These are phyloP conservation scores for Cuculus canorus DNA, from an alignment of 2,797 vertebrate species.

Conservation along the genomic window DNA sequence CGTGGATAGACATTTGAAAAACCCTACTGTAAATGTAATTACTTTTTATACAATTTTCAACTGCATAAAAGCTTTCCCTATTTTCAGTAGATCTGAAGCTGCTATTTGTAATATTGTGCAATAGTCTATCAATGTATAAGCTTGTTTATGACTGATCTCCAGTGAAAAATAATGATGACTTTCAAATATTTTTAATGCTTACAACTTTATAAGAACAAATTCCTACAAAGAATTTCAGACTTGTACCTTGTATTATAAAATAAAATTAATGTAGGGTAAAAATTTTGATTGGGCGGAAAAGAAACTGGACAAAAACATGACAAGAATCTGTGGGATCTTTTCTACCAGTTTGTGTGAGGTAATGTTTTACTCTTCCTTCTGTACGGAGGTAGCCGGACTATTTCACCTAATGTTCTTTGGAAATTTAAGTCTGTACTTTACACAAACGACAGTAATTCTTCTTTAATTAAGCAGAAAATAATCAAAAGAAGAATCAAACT, in stretches of 20 bases:
- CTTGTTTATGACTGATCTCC: background rate
- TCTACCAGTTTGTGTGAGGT: background rate
- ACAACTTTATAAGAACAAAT: background rate
- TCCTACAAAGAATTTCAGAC: background rate
- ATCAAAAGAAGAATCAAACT: background rate
- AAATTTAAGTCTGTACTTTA: background rate
- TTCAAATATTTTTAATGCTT: background rate
- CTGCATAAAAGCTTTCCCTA: background rate
- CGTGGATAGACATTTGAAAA: background rate
- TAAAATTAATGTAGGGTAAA: background rate
- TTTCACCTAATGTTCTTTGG: background rate
- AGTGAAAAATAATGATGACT: background rate
- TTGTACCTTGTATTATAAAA: background rate
- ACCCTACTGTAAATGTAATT: background rate
- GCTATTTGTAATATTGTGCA: background rate
- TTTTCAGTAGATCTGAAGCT: background rate
- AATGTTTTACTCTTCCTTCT: background rate
- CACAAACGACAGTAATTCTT: background rate
- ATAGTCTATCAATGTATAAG: background rate
- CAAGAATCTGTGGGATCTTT: background rate
- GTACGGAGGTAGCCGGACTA: background rate
- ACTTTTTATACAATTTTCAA: background rate
- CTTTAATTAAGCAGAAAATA: background rate
- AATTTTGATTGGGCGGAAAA: rapidly evolving
- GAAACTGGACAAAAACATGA: background rate